These are phyloP conservation scores for Lycia hirtaria DNA, from an alignment of 2,888 invertebrate genomes.

Conservation along the genomic window DNA sequence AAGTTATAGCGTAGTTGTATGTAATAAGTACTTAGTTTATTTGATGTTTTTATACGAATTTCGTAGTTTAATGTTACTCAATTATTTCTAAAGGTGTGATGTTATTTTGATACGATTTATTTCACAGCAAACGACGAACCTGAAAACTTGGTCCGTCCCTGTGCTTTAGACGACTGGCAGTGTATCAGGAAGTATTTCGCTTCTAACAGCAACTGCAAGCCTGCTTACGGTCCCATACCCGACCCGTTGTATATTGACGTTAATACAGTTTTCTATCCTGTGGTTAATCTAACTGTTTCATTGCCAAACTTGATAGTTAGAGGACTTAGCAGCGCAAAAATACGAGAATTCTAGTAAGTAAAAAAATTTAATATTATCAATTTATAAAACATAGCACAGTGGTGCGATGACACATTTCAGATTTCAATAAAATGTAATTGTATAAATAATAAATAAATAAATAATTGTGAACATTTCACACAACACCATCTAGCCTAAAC, in stretches of 20 bases:
- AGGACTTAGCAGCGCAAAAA: constrained; percentile 26
- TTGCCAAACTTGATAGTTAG: constrained; percentile 7
- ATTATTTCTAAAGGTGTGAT: no score
- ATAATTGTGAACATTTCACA: no score
- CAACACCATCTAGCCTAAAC: no score
- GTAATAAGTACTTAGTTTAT: no score
- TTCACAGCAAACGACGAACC: constrained; percentile 26
- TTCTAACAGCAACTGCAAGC: constrained; percentile 40
- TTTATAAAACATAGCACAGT: constrained; percentile 20
- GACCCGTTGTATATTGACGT: constrained; percentile 28
- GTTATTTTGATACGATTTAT: no score
- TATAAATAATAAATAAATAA: no score
- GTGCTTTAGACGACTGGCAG: constrained; percentile 40
- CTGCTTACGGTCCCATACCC: constrained; percentile 32
- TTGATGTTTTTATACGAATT: no score
- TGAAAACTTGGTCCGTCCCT: constrained; percentile 41
- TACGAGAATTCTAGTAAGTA: constrained; percentile 36
- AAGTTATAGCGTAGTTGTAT: no score
- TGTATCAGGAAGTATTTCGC: constrained; percentile 47
- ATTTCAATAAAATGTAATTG: no score
- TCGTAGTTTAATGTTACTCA: no score
- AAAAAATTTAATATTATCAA: constrained; percentile 1
- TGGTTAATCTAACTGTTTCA: constrained; percentile 41
- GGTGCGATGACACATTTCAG: no score
- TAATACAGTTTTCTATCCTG: constrained; percentile 19